Conservation (phyloP, 2,888 invertebrate genomes). For the Limnephilus rhombicus region DNA sequence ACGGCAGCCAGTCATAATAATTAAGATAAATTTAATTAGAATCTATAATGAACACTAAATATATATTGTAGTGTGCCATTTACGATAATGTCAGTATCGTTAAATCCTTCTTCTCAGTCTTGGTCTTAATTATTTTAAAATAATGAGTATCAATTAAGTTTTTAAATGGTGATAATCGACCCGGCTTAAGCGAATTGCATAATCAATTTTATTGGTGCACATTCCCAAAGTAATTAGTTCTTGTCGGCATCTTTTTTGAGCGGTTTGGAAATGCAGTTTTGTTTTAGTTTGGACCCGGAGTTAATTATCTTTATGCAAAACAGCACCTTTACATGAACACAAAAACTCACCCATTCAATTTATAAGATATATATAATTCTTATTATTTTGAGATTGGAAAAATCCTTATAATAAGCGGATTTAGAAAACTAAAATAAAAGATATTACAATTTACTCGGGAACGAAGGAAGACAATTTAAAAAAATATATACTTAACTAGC, state of each 20-base stretch:
- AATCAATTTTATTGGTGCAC: constrained; percentile 19
- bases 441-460: too few relatives aligned
- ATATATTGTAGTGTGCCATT: too few relatives aligned
- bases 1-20: background rate
- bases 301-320: background rate
- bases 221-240: constrained; percentile 36
- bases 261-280: constrained; percentile 10
- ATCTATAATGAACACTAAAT: background rate
- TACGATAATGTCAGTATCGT: background rate
- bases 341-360: background rate
- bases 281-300: background rate
- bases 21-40: background rate
- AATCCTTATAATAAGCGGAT: too few relatives aligned
- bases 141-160: background rate
- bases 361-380: background rate
- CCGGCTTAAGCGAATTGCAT: constrained; percentile 19
- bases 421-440: too few relatives aligned
- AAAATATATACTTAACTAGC: too few relatives aligned
- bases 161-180: background rate
- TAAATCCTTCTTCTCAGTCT: background rate
- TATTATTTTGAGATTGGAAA: too few relatives aligned
- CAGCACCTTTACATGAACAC: background rate
- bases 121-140: background rate
- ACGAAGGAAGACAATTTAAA: too few relatives aligned
- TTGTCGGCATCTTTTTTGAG: constrained; percentile 10